Evolutionary conservation across 2,113 vertebrate genomes (phyloP), one percentile per base, ranked within the genome.

Genomic region (Lepisosteus oculatus): DNA sequence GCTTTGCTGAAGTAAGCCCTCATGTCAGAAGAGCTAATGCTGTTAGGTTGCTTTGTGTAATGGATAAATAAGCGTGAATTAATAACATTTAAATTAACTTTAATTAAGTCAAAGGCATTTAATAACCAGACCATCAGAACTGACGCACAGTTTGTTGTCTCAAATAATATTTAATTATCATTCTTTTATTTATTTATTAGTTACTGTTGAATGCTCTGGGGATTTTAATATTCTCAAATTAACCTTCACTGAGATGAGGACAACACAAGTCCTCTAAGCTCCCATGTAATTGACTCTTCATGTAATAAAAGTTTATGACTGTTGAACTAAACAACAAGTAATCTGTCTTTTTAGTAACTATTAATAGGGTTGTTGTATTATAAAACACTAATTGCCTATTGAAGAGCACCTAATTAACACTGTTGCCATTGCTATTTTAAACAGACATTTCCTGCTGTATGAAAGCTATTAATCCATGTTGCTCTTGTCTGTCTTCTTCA

Each of bases 301-400:
- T 84, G 82, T 80, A 82, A 85, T 91, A 87, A 87, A 88, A 84
- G 82, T 90, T 89, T 90, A 90, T 88, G 83, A 87, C 82, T 85
- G 88, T 89, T 88, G 86, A 87, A 90, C 85, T 83, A 84, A 89
- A 84, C 80, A 92, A 88, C 81, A 83, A 85, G 78, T 64, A 66
- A 77, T 77, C 74, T 78, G 76, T 79, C 81, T 85, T 85, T 29
- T 85, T 81, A 85, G 78, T 79, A 85, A 86, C 81, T 88, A 89
- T 87, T 87, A 88, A 78, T 64, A 66, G 65, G 81, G 79, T 73
- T 77, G 76, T 81, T 65, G 72, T 71, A 77, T 79, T 83, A 81
- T 80, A 79, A 85, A 84, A 81, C 70, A 61, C 82, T 84, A 90
- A 90, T 87, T 86, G 83, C 85, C 86, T 87, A 88, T 84, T 86